Evolutionary conservation across 2,113 vertebrate genomes (phyloP), one percentile per base, ranked within the genome.

Genomic region (Epinephelus fuscoguttatus): DNA sequence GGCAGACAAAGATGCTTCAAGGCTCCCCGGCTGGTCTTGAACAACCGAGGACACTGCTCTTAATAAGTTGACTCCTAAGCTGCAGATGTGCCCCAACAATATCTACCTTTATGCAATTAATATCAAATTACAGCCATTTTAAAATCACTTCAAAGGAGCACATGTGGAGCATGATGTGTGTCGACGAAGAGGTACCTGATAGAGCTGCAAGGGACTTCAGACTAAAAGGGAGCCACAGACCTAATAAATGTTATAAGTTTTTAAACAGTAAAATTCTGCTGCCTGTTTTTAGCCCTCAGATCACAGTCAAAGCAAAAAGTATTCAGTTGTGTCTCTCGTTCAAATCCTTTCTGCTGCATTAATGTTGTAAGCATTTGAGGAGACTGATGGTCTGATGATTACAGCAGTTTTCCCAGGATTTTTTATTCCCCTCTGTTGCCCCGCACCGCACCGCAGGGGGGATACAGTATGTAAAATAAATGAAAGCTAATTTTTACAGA

Each of bases 401-500:
- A 25, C 2, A 49, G 52, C 19, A 2, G 4, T 50, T 57, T 56
- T 63, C 45, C 2, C 3, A 5, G 11, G 25, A 4, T 18, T 19
- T 50, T 27, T n/a, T 40, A 30, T 30, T 59, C 27, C 25, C 6
- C 25, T 55, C 11, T 14, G 37, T 21, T 25, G 15, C 49, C 17
- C 19, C 0, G 0, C 19, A 19, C 33, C 0, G 0, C 14, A 37
- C 49, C 0, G 1, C 17, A 7, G 23, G n/a, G 47, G 17, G 55
- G 68, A 49, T 61, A 25, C 66, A 12, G 66, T 53, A 37, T 21
- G 21, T 57, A 37, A 84, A 59, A 53, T 37, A 17, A 40, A 59
- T 40, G 2, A 67, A 60, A 21, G 37, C 33, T 7, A 0, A 67
- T 49, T 67, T 71, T n/a, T 57, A 66, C 6, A 10, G 40, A 25